Conservation (phyloP, 2,113 vertebrate genomes). For the Daphoenositta chrysoptera region DNA sequence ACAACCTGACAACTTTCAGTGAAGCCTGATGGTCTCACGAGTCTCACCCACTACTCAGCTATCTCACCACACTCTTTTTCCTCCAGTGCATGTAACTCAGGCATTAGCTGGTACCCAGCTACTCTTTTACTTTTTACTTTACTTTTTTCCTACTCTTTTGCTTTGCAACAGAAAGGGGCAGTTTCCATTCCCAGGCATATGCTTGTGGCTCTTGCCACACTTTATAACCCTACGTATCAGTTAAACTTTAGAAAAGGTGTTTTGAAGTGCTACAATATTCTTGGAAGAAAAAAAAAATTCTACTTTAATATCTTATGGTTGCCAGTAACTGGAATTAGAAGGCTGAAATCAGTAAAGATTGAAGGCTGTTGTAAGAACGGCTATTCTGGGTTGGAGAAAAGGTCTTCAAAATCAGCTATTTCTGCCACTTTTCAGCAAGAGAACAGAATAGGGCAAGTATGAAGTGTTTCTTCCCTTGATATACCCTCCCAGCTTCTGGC, state of each 20-base stretch:
- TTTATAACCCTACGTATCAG: background rate
- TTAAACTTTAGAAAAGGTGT: background rate
- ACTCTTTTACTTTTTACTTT: background rate
- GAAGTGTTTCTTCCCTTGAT: background rate
- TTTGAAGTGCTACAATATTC: background rate
- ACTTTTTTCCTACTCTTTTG: background rate
- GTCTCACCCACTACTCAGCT: background rate
- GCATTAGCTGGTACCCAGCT: background rate
- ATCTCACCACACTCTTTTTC: background rate
- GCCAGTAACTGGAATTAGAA: background rate
- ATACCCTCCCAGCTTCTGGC: slow-evolving; percentile 1
- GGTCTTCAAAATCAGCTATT: slow-evolving; percentile 8
- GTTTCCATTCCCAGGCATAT: background rate
- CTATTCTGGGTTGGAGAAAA: background rate
- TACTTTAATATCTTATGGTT: background rate
- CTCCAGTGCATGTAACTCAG: accelerated
- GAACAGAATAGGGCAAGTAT: slow-evolving; percentile 7
- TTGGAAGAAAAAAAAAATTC: background rate
- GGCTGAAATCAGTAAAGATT: background rate
- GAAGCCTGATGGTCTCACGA: background rate
- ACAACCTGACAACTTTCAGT: background rate
- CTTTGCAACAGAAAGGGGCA: background rate
- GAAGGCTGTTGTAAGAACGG: background rate
- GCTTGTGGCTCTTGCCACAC: background rate
- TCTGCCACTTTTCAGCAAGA: background rate